Evolutionary conservation across 2,113 vertebrate genomes (phyloP), one percentile per base, ranked within the genome.

Genomic region (Psilopsiagon aurifrons): DNA sequence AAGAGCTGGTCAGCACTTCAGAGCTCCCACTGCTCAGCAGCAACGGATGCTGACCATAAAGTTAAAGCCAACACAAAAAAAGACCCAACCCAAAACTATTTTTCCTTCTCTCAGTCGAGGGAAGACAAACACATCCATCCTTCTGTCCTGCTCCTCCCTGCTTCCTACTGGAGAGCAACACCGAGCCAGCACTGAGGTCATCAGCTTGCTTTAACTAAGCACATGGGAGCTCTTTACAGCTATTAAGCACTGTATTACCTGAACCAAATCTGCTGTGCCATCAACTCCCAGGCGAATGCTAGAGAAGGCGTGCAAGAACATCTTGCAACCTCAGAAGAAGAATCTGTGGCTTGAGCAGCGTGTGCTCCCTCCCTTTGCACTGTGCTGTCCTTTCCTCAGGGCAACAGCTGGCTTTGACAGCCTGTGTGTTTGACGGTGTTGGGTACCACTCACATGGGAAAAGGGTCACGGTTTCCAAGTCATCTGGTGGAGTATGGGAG

Each of bases 1-100:
- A 95, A 92, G 91, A 52, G 43, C 90, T 64, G 95, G 96, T 96
- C 97, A 97, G 96, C 94, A 94, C 95, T 91, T 90, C 63, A 62
- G 83, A 63, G 92, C 67, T 95, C 95, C 92, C 93, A 54, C 75
- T 55, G 90, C 92, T 95, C 83, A 4, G 52, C 91, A 68, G 83
- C 1, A 2, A 96, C 90, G 92, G 94, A 96, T 89, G 51, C 64
- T 2, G 83, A 79, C 86, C 76, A 67, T 91, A 82, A 97, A 79
- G 91, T 87, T 87, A 90, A 64, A 96, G 67, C 60, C 92, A 93
- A 79, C 43, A 57, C 24, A 87, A 51, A 79, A 63, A 83, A 67
- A 33, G 3, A 10, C 44, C 24, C 75, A 59, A 18, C 27, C 8
- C 70, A 52, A 74, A 84, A 59, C 59, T 47, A 52, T 70, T 52